Conservation (phyloP, 2,797 vertebrate species). For the Chromis chromis region DNA sequence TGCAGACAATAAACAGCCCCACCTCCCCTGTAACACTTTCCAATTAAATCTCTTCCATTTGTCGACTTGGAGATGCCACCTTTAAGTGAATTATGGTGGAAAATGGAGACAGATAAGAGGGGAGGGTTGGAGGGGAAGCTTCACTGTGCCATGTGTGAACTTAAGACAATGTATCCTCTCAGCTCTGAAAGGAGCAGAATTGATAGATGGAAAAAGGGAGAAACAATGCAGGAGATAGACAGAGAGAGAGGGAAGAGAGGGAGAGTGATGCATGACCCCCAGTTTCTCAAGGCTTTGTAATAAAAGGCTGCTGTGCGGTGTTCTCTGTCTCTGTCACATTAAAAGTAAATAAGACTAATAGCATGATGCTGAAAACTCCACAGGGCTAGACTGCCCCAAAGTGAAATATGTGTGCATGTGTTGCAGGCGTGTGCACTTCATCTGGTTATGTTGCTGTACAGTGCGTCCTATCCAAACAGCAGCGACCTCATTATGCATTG, state of each 20-base stretch:
- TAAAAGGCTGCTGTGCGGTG: slow-evolving; percentile 76
- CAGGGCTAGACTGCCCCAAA: slow-evolving; percentile 51
- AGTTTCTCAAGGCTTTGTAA: slow-evolving; percentile 81
- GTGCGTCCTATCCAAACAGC: slow-evolving; percentile 20
- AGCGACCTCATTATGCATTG: slow-evolving; percentile 35
- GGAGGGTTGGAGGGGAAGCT: slow-evolving; percentile 41
- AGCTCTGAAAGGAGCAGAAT: slow-evolving; percentile 57
- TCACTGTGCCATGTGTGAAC: slow-evolving; percentile 54
- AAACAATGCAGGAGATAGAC: slow-evolving; percentile 61
- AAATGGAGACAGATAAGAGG: slow-evolving; percentile 65
- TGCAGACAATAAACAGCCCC: slow-evolving; percentile 64
- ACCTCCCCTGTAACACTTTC: slow-evolving; percentile 62
- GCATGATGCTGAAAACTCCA: slow-evolving; percentile 66
- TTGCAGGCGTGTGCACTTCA: slow-evolving; percentile 17
- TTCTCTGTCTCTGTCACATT: slow-evolving; percentile 84
- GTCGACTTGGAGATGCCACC: slow-evolving; percentile 70
- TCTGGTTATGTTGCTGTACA: slow-evolving; percentile 13
- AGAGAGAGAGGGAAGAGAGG: slow-evolving; percentile 40
- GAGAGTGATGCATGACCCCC: slow-evolving; percentile 75
- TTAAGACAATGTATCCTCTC: slow-evolving; percentile 71
- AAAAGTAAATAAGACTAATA: slow-evolving; percentile 85
- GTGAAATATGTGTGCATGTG: slow-evolving; percentile 46
- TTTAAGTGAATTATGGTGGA: slow-evolving; percentile 71
- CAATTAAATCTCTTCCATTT: slow-evolving; percentile 78
- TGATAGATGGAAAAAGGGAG: slow-evolving; percentile 68